Evolutionary conservation across 2,888 invertebrate genomes (phyloP), one percentile per base, ranked within the genome.

Genomic region (Orchestes rusci): DNA sequence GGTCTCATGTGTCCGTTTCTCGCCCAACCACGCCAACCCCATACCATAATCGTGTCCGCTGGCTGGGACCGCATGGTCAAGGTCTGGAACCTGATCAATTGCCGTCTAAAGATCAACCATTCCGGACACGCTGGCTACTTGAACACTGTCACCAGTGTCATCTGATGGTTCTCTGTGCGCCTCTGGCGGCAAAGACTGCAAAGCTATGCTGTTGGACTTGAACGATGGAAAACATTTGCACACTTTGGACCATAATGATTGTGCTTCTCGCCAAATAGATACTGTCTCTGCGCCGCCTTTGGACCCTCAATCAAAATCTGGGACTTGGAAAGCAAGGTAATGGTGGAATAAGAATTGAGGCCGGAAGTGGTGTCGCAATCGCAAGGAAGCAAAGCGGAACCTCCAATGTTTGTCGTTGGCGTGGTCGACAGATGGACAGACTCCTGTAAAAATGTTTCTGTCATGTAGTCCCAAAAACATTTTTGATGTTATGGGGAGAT

Each of bases 141-240:
- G 68, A 99, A 99, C 75, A 93, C 94, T 20, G 97, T 99, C 4
- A 97, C 99, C 97, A 0, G 97, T 99, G 36, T 96, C 96, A 34
- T 99, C 99, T 58, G 99, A 99, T 72, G 99, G 99, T 62, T 97
- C 97, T 1, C 80, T 99, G 27, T 99, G 99, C 67, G 97, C 97
- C n/a, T 50, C 50, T 16, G 50, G 97, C 69, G 99, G 96, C 65
- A 96, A 96, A 85, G 97, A 99, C 74, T 93, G 94, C 74, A 94
- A 95, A 73, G 97, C 97, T 7, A 93, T 99, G 89, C 76, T 99
- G 56, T 99, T 97, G 99, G 99, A 99, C 71, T 75, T 99, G 67
- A 97, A 97, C 70, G 99, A 99, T 67, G 96, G 95, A 73, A 97
- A 99, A 73, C 96, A 97, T 71, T 77, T 99, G 66, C 97, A 99